phyloP scores from a whole-genome alignment of 2,797 vertebrate species.

The Pristis pectinata region DNA sequence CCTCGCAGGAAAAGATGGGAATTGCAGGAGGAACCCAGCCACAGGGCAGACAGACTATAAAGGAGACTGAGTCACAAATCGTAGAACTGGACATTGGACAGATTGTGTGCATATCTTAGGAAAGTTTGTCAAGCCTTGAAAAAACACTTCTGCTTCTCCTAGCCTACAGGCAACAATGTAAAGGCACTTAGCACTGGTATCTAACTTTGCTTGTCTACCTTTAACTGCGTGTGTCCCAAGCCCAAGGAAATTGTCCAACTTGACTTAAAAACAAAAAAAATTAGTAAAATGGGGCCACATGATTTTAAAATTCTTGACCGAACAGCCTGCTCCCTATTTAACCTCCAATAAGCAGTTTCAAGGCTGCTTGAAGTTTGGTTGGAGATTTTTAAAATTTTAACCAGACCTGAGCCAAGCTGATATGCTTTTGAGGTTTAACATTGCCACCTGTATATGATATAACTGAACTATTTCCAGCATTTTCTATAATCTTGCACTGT shows the following conservation, averaged over 20 bases:
- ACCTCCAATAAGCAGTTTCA: neutral
- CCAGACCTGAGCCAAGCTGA: neutral
- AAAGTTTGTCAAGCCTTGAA: neutral
- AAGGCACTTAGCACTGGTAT: neutral
- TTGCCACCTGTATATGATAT: neutral
- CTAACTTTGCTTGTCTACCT: neutral
- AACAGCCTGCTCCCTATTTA: neutral
- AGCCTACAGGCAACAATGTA: neutral
- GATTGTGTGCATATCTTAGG: neutral
- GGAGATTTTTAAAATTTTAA: neutral
- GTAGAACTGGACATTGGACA: neutral
- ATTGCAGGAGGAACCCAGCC: too few relatives aligned
- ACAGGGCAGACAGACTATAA: too few relatives aligned
- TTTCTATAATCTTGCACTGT: neutral
- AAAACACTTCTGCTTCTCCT: neutral
- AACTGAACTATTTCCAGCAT: neutral
- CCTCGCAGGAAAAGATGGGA: too few relatives aligned
- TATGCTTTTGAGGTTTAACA: neutral
- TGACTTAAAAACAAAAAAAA: neutral
- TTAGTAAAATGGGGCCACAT: neutral
- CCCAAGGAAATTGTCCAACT: neutral
- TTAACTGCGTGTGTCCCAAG: neutral
- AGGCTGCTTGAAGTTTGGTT: neutral
- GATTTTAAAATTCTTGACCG: neutral
- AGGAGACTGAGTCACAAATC: too few relatives aligned